These are phyloP conservation scores for Coccyzus lansbergi DNA, from an alignment of 2,797 vertebrate genomes.

Conservation along the genomic window DNA sequence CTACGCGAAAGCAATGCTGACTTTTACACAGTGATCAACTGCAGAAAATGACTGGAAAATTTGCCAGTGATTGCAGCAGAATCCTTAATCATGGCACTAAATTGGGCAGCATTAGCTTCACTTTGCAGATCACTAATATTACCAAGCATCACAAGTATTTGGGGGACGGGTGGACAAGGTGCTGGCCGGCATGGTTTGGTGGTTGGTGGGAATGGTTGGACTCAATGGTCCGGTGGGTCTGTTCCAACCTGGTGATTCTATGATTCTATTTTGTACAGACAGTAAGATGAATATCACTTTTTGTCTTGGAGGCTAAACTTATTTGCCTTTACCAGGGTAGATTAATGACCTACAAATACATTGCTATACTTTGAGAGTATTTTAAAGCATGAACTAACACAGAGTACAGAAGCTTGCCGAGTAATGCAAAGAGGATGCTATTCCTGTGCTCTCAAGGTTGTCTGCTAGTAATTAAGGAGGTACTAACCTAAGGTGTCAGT, in stretches of 20 bases:
- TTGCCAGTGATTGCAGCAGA: not conserved
- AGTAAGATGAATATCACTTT: not conserved
- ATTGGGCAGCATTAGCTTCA: not conserved
- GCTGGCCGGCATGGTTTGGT: no score
- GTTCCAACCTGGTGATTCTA: no score
- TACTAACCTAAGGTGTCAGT: not conserved
- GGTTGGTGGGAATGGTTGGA: no score
- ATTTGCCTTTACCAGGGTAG: not conserved
- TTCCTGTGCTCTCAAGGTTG: not conserved
- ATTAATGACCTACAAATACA: not conserved
- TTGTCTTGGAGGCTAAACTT: not conserved
- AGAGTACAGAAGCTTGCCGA: not conserved
- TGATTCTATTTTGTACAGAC: not conserved
- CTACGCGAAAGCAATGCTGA: not conserved
- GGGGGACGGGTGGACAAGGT: no score
- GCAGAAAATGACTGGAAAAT: not conserved
- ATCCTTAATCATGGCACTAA: not conserved
- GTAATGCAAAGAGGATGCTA: not conserved
- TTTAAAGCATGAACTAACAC: not conserved
- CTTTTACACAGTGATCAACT: not conserved
- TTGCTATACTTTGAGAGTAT: not conserved
- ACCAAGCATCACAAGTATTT: not conserved
- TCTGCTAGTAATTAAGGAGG: slow-evolving; percentile 1
- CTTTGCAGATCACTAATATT: not conserved
- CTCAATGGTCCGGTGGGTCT: no score